Base-by-base conservation (phyloP, 1,140 invertebrate species). In the Platyscapa corneri region DNA sequence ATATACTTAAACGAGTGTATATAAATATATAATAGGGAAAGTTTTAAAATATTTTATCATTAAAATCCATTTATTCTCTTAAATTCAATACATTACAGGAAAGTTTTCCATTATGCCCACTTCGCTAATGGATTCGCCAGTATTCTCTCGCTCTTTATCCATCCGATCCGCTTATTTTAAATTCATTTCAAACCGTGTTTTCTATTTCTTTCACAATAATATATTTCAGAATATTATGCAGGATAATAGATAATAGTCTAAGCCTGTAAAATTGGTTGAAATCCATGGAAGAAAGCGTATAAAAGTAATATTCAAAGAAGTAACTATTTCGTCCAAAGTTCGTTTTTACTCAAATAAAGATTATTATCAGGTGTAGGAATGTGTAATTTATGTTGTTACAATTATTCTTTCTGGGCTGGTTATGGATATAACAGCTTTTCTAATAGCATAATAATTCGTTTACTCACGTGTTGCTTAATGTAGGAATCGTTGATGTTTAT, bases 341-440 rank as follows among this genome's bases (percentile, higher is more conserved):
- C 2, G 27, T 27, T 60, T 60, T 60, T 85, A 85, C 56, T 12
- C 42, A 30, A 16, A 39, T 5, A 77, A 85, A 53, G 80, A 53
- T 53, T 20, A 53, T 18, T 16, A 53, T 16, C 18, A 16, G 49
- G 2, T n/a, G 18, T n/a, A 74, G n/a, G 89, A 91, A 74, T 93
- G 90, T 74, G 90, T 90, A 1, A 84, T 92, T 7, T 86, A 78
- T 1, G 88, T 92, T 0, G 90, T 90, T 0, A 86, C 88, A 75
- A 90, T 82, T 0, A 70, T 92, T 0, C 91, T 91, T 23, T 92
- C 74, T 92, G 91, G 90, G 91, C 92, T 0, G 84, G 91, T 3
- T 87, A 89, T 72, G 88, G 88, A 10, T 87, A 88, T 53, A 87
- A 89, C 2, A 89, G 74, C 32, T 6, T 32, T 0, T 65, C 82